Percentiles rank a stretch among this genome's conserved stretches.
These are phyloP conservation scores for Busseola fusca DNA, from an alignment of 2,888 invertebrate genomes.

Conservation along the genomic window DNA sequence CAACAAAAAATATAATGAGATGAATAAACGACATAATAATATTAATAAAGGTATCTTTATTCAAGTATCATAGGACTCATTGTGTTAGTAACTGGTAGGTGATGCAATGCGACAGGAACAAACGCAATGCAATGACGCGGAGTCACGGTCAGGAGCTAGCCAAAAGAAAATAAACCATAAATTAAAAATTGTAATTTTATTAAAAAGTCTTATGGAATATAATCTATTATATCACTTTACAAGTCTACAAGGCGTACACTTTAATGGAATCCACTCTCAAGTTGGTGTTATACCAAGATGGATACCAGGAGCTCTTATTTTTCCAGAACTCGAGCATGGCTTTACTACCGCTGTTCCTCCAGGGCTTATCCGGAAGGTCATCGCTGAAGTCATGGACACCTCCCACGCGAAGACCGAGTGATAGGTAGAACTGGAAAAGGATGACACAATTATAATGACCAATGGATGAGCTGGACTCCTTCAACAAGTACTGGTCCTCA, in stretches of 20 bases:
- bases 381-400: conserved; percentile 93
- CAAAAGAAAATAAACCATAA: conserved; percentile 2
- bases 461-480: too few relatives aligned
- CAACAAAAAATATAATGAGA: too few relatives aligned
- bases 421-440: conserved; percentile 91
- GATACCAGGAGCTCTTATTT: conserved; percentile 87
- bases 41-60: too few relatives aligned
- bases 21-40: too few relatives aligned
- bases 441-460: not conserved
- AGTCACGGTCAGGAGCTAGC: not conserved
- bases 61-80: too few relatives aligned
- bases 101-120: too few relatives aligned
- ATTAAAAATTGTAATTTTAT: conserved; percentile 15
- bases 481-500: too few relatives aligned
- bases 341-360: conserved; percentile 91
- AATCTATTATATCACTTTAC: conserved; percentile 38
- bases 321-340: conserved; percentile 91
- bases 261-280: conserved; percentile 90
- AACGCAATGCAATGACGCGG: not conserved
- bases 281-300: conserved; percentile 90
- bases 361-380: conserved; percentile 90
- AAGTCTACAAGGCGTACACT: conserved; percentile 83
- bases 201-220: conserved; percentile 23
- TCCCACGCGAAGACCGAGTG: conserved; percentile 94
- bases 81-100: too few relatives aligned